These are phyloP conservation scores for Drosophila kambysellisi DNA, from an alignment of 2,888 invertebrate genomes.

Conservation along the genomic window DNA sequence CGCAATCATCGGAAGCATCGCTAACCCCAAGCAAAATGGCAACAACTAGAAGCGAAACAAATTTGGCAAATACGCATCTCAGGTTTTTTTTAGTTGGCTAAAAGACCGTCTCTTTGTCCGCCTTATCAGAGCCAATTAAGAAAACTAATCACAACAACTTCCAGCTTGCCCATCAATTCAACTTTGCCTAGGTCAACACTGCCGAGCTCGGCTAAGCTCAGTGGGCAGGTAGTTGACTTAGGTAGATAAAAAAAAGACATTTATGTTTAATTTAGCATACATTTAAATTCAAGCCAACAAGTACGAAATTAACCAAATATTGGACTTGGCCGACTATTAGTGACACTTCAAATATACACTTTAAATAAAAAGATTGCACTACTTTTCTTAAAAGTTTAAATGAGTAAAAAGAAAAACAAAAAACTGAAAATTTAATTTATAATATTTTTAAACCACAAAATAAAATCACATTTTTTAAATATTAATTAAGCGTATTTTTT, in stretches of 20 bases:
- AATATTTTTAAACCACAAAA: neutral
- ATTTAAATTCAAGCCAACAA: constrained; percentile 64
- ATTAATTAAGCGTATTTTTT: neutral
- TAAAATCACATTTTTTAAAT: neutral
- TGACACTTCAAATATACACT: neutral
- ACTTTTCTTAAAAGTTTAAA: neutral
- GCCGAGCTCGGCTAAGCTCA: constrained; percentile 7
- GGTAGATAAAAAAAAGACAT: constrained; percentile 62
- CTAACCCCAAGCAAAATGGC: constrained; percentile 15
- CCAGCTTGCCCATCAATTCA: constrained; percentile 42
- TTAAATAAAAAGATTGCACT: neutral
- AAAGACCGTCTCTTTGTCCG: constrained; percentile 6
- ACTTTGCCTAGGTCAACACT: constrained; percentile 1
- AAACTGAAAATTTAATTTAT: neutral
- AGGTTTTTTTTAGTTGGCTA: constrained; percentile 3
- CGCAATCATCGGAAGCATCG: constrained; percentile 17
- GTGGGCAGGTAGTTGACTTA: constrained; percentile 64
- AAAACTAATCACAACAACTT: constrained; percentile 64
- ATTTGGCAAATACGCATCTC: constrained; percentile 34
- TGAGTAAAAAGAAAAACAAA: neutral
- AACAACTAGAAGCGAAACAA: constrained; percentile 17
- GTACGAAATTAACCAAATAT: constrained; percentile 14
- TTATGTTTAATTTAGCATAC: constrained; percentile 76
- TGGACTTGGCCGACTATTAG: constrained; percentile 16
- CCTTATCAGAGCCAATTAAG: constrained; percentile 71